These are phyloP conservation scores for Streblospio benedicti DNA, from an alignment of 1,140 invertebrate genomes.

Conservation along the genomic window DNA sequence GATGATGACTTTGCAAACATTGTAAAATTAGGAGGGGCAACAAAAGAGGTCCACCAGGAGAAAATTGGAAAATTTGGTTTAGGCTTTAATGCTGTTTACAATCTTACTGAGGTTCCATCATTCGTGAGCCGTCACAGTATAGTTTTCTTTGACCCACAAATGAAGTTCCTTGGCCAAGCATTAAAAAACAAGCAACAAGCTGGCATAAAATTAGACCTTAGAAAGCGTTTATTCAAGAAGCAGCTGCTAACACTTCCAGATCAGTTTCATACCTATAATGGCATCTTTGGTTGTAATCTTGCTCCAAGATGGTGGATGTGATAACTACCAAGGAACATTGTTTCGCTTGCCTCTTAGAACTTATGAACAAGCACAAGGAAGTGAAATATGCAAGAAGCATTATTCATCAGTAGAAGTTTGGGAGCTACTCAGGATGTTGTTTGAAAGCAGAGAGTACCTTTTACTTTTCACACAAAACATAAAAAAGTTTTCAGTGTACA, in stretches of 20 bases:
- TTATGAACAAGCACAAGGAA: conserved; percentile 24
- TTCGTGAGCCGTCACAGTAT: conserved; percentile 31
- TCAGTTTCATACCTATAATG: conserved; percentile 31
- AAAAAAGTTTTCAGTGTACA: conserved; percentile 27
- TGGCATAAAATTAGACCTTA: conserved; percentile 29
- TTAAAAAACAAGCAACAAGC: conserved; percentile 16
- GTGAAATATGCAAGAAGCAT: conserved; percentile 26
- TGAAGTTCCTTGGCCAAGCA: conserved; percentile 25
- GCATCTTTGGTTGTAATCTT: conserved; percentile 26
- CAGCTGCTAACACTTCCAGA: conserved; percentile 20
- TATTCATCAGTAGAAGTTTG: conserved; percentile 28
- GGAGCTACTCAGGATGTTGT: conserved; percentile 27
- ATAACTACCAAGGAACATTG: conserved; percentile 29
- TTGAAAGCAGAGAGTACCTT: conserved; percentile 25
- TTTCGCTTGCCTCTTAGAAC: conserved; percentile 33
- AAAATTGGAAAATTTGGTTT: conserved; percentile 37
- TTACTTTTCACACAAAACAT: conserved; percentile 39
- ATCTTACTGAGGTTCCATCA: conserved; percentile 38
- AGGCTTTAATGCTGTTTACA: conserved; percentile 39
- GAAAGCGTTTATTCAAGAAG: conserved; percentile 20
- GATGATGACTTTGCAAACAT: conserved; percentile 35
- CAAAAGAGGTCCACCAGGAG: conserved; percentile 25
- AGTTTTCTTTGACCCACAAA: conserved; percentile 41
- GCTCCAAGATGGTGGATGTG: conserved; percentile 8
- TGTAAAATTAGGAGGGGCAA: conserved; percentile 28